Evolutionary conservation across 2,888 invertebrate genomes (phyloP).

Genomic region (Eupithecia subfuscata): DNA sequence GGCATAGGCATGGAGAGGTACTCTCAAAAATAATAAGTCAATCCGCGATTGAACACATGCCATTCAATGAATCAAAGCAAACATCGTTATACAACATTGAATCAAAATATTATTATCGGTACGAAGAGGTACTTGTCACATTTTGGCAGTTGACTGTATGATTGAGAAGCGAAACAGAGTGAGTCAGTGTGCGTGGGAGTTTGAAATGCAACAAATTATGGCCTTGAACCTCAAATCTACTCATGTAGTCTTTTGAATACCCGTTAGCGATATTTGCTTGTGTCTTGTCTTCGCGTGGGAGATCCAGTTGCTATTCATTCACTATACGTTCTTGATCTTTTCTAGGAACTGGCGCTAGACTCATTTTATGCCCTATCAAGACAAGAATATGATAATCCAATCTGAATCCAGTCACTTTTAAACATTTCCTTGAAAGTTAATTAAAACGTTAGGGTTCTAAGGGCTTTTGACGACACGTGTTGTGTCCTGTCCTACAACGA

Average conservation of each 20-base stretch:
- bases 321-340: constrained; percentile 38
- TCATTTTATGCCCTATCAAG: constrained; percentile 34
- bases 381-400: constrained; percentile 27
- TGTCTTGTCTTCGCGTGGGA: constrained; percentile 54
- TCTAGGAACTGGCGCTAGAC: constrained; percentile 34
- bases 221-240: constrained; percentile 69
- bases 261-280: constrained; percentile 53
- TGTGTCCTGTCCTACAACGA: constrained; percentile 41
- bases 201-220: constrained; percentile 71
- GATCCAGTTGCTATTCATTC: constrained; percentile 52
- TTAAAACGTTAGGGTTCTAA: constrained; percentile 38
- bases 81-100: constrained; percentile 20
- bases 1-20: background rate
- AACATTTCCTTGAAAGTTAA: constrained; percentile 13
- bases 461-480: constrained; percentile 47
- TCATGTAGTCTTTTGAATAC: constrained; percentile 49
- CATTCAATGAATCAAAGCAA: constrained; percentile 11
- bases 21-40: constrained; percentile 2
- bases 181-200: constrained; percentile 74
- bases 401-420: background rate
- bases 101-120: constrained; percentile 26
- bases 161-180: constrained; percentile 64
- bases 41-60: background rate
- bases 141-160: constrained; percentile 63
- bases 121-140: constrained; percentile 42